Evolutionary conservation across 1,140 invertebrate species (phyloP).

Genomic region (Drosophila subpulchrella): DNA sequence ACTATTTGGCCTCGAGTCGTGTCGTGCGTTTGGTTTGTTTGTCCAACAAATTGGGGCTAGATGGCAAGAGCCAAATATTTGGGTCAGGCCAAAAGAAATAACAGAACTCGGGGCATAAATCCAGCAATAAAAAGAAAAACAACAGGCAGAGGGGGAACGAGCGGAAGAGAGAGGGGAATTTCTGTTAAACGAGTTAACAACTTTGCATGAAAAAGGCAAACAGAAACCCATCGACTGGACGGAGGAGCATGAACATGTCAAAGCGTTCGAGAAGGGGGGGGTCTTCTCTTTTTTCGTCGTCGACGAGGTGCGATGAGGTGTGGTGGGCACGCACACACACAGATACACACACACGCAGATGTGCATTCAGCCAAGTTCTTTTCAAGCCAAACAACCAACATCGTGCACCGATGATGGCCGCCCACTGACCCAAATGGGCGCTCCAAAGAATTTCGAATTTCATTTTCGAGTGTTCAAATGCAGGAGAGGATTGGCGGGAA

Average conservation of each 20-base stretch:
- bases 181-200: constrained; percentile 77
- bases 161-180: constrained; percentile 30
- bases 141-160: constrained; percentile 12
- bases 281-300: background rate
- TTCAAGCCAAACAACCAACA: constrained; percentile 20
- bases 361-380: constrained; percentile 65
- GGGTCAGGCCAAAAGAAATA: constrained; percentile 74
- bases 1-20: constrained; percentile 33
- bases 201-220: constrained; percentile 79
- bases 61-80: constrained; percentile 62
- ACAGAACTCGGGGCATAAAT: constrained; percentile 69
- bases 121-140: constrained; percentile 23
- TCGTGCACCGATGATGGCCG: constrained; percentile 54
- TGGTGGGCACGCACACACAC: constrained; percentile 6
- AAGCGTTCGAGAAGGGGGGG: constrained; percentile 15
- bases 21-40: constrained; percentile 53
- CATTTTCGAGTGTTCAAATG: constrained; percentile 35
- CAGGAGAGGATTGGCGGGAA: too few species aligned
- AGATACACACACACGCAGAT: constrained; percentile 27
- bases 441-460: constrained; percentile 74
- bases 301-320: constrained; percentile 31
- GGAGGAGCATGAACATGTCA: constrained; percentile 53
- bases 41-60: constrained; percentile 58
- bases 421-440: constrained; percentile 72
- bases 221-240: constrained; percentile 64